Conservation (phyloP, 2,797 vertebrate species). For the Girardinus metallicus region DNA sequence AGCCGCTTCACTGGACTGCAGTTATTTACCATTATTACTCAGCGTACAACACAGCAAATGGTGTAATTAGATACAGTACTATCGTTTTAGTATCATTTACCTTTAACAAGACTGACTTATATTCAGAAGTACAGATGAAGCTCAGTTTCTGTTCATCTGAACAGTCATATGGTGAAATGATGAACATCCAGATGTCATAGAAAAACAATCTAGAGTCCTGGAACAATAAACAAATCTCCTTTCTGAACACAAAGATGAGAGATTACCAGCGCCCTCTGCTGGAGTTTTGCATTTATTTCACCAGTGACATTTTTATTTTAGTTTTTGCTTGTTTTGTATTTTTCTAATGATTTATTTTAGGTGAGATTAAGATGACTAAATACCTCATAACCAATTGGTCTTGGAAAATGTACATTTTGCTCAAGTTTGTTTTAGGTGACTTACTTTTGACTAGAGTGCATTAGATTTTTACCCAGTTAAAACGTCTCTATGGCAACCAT, state of each 20-base stretch:
- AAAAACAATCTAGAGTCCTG: not conserved
- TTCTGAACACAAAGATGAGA: not conserved
- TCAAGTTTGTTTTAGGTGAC: too few species aligned
- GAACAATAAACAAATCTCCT: not conserved
- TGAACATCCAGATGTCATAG: not conserved
- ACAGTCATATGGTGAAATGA: too few species aligned
- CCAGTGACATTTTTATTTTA: too few species aligned
- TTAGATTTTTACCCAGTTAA: too few species aligned
- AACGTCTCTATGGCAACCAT: too few species aligned
- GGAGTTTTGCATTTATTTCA: not conserved
- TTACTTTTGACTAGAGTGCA: too few species aligned
- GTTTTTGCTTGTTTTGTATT: too few species aligned
- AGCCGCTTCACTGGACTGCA: not conserved
- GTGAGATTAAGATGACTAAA: too few species aligned
- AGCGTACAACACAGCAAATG: not conserved
- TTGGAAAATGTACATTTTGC: too few species aligned
- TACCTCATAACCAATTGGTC: too few species aligned
- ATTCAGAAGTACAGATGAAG: not conserved
- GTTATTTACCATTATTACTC: not conserved
- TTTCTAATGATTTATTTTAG: too few species aligned
- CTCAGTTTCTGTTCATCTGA: not conserved
- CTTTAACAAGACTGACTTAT: not conserved
- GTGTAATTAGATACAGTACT: not conserved
- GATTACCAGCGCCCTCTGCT: slow-evolving; percentile 14
- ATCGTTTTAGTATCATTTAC: not conserved